Evolutionary conservation across 1,140 invertebrate genomes (phyloP), one percentile per base, ranked within the genome.

Genomic region (Drosophila sechellia): DNA sequence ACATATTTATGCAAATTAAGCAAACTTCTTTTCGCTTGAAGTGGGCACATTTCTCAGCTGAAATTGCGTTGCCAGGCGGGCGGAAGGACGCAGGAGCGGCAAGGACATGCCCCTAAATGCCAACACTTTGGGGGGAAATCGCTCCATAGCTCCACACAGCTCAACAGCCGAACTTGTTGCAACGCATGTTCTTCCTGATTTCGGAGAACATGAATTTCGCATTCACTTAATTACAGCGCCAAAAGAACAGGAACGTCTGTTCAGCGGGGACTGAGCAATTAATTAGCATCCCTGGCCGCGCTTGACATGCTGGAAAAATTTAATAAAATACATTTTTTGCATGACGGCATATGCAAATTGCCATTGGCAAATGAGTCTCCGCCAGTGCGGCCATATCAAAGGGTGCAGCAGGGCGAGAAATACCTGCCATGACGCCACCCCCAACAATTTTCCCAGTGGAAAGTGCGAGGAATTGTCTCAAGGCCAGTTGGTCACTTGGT

Each of bases 281-380:
- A 87, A 87, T 89, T 89, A 87, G 72, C 68, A 66, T 56, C 71
- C 43, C 42, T 15, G 25, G 22, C 34, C 27, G 45, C 27, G 22
- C 42, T 4, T 45, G 48, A 46, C 45, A 17, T 42, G 59, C 25
- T 54, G 71, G 50, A 72, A 78, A 81, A 61, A 81, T 87, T 49
- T 87, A 90, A 89, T 85, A 85, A 70, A 68, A 70, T 70, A 46
- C 43, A 84, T 90, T 90, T 90, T 89, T 89, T 64, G 84, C 84
- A 89, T 89, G 84, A 89, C 84, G 75, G 75, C 79, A 64, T 89
- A 89, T 90, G 84, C 84, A 89, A 89, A 89, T 89, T 89, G 56
- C n/a, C 39, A 60, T 72, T 72, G 54, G 48, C 54, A 57, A 71
- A 50, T 59, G 48, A 37, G 46, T 25, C 42, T 68, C n/a, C 8